phyloP scores from a whole-genome alignment of 1,140 invertebrate species.

The Drosophila kepulauana region DNA sequence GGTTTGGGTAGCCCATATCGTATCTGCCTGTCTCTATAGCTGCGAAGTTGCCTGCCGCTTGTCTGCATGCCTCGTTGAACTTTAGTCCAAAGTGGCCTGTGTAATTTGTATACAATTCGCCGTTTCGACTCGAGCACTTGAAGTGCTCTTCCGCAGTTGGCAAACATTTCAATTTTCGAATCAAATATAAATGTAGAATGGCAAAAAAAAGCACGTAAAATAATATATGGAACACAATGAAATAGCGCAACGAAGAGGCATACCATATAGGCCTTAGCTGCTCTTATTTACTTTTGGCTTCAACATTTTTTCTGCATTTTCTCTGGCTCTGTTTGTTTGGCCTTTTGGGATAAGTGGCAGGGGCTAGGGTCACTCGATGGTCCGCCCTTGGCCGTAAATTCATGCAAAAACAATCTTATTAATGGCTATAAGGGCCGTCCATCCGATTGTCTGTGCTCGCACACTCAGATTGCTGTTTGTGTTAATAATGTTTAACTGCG shows the following conservation, averaged over 20 bases:
- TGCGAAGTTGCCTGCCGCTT: slow-evolving; percentile 54
- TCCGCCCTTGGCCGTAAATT: slow-evolving; percentile 70
- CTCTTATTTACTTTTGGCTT: slow-evolving; percentile 72
- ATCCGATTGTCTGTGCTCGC: slow-evolving; percentile 4
- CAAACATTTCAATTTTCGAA: slow-evolving; percentile 81
- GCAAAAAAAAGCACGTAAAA: slow-evolving; percentile 10
- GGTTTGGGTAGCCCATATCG: slow-evolving; percentile 5
- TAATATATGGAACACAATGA: slow-evolving; percentile 35
- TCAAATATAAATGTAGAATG: slow-evolving; percentile 43
- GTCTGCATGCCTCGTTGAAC: slow-evolving; percentile 71
- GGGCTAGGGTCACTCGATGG: slow-evolving; percentile 35
- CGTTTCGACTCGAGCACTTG: slow-evolving; percentile 47
- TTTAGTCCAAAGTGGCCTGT: slow-evolving; percentile 71
- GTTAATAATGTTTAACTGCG: slow-evolving; percentile 82
- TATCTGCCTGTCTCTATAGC: slow-evolving; percentile 38
- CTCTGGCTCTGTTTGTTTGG: slow-evolving; percentile 33
- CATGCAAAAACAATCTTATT: slow-evolving; percentile 82
- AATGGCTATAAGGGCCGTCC: slow-evolving; percentile 66
- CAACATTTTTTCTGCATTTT: slow-evolving; percentile 16
- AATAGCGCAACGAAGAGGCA: slow-evolving; percentile 29
- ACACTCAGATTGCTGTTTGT: slow-evolving; percentile 33
- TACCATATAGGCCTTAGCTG: slow-evolving; percentile 20
- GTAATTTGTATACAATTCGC: slow-evolving; percentile 74
- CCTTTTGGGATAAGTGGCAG: slow-evolving; percentile 24
- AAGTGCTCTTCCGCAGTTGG: slow-evolving; percentile 65